phyloP scores from a whole-genome alignment of 2,888 invertebrate species.

The Crioceris asparagi region DNA sequence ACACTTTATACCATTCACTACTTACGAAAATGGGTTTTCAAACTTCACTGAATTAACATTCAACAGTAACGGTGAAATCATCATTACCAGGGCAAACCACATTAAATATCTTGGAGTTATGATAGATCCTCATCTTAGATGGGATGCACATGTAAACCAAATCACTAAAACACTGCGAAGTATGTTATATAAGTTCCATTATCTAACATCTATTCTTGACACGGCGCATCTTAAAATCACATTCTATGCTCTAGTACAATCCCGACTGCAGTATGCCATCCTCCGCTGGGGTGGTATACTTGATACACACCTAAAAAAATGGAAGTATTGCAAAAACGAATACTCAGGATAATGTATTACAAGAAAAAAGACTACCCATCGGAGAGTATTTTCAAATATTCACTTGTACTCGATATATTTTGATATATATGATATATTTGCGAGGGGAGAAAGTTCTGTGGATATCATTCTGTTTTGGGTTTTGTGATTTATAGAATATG shows the following conservation, averaged over 20 bases:
- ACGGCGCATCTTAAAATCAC: background rate
- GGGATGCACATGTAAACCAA: constrained; percentile 2
- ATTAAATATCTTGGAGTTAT: constrained; percentile 5
- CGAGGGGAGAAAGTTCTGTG: too few species aligned
- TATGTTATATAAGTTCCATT: constrained; percentile 4
- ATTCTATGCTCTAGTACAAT: constrained; percentile 2
- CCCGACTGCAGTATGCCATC: constrained; percentile 5
- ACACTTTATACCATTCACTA: background rate
- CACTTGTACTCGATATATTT: too few species aligned
- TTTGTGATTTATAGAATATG: too few species aligned
- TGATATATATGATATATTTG: too few species aligned
- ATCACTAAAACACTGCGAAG: background rate
- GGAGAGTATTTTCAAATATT: too few species aligned
- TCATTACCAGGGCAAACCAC: background rate
- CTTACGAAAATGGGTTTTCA: background rate
- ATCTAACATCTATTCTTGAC: constrained; percentile 1
- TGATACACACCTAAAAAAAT: constrained; percentile 1
- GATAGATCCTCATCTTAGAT: constrained; percentile 3
- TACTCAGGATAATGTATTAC: background rate
- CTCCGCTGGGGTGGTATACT: constrained; percentile 3
- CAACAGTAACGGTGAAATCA: background rate
- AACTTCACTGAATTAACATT: background rate
- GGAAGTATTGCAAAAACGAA: constrained; percentile 1
- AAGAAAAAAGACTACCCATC: too few species aligned
- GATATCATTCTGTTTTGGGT: too few species aligned